Evolutionary conservation across 2,888 invertebrate species (phyloP), one percentile per base, ranked within the genome.

Genomic region (Dyspetes luteomarginatus): DNA sequence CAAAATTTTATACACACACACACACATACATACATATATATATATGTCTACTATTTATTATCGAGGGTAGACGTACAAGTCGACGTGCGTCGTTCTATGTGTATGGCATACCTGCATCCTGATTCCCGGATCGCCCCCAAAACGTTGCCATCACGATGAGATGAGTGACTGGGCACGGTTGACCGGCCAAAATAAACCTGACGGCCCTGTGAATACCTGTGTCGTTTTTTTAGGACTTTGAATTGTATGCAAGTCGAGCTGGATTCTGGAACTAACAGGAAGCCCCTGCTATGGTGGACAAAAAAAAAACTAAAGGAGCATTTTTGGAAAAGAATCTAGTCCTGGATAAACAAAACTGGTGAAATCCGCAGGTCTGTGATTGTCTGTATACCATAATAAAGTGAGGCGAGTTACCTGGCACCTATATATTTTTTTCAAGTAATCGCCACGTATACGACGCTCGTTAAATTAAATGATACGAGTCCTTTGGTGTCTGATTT

Each of bases 181-280:
- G 69, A 68, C 79, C 74, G 64, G 64, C 41, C 64, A 74, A 69
- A 69, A 69, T 73, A 79, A 69, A 79, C 41, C 50, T 58, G 64
- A 62, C 41, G 19, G 62, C 4, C 48, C 19, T 19, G 15, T 45
- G 22, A 41, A 28, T 36, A 30, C 58, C 28, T 17, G n/a, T n/a
- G 2, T 58, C 43, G 73, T 74, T 79, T 79, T 79, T 74, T 79
- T 69, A 79, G 56, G 56, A 41, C 48, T 64, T 12, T 4, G 41
- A 22, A 60, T 36, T 41, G 26, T 65, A 60, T 22, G 52, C 36
- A 60, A 62, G 50, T 19, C 48, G 50, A 36, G 36, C 9, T 9
- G 36, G 48, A 17, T n/a, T 17, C 4, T 17, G 17, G 5, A 17
- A n/a, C 5, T 5, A 19, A 4, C 48, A 19, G n/a, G 5, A 17